Evolutionary conservation across 2,113 vertebrate species (phyloP), one percentile per base, ranked within the genome.

Genomic region (Pomatostomus ruficeps): DNA sequence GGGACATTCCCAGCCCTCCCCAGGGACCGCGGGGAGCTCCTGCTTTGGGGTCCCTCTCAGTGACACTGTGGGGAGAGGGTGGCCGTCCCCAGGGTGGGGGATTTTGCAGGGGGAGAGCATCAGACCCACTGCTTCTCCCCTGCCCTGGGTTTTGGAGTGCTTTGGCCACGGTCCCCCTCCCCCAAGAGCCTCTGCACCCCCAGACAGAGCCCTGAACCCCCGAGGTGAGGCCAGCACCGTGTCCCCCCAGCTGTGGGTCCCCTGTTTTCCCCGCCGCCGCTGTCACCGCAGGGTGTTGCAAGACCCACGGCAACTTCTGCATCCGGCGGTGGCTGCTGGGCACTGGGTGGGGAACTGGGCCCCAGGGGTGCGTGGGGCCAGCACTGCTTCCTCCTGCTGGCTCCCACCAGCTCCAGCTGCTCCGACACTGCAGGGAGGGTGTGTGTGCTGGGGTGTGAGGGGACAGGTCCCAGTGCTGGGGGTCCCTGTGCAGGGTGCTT

Each of bases 11-110:
- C 51, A 71, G 31, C 20, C 28, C n/a, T 61, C 36, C 35, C 21
- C 0, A 3, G 36, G 14, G 20, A 48, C 16, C 8, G 16, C 0
- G 0, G 26, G 15, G 18, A 2, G 5, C 35, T 58, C 22, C 35
- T 42, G 33, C 19, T 79, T 31, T 29, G 26, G 59, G 28, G 17
- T 43, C 36, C 7, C 31, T 42, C 48, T 36, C 21, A 52, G 62
- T 35, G 52, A 31, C 40, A 6, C 4, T 24, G 57, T 0, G 2
- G 46, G 45, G 62, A 6, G 11, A 28, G 5, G 29, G 14, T 62
- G 57, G 52, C 52, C 67, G 58, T 10, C 24, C 31, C 31, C 8
- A 28, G 8, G 36, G 66, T 67, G 6, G 15, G 14, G 29, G 7
- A 12, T 43, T n/a, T 24, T 38, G 14, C 1, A 35, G 25, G 26